Evolutionary conservation across 2,113 vertebrate species (phyloP).

Genomic region (Pachycephala philippinensis): DNA sequence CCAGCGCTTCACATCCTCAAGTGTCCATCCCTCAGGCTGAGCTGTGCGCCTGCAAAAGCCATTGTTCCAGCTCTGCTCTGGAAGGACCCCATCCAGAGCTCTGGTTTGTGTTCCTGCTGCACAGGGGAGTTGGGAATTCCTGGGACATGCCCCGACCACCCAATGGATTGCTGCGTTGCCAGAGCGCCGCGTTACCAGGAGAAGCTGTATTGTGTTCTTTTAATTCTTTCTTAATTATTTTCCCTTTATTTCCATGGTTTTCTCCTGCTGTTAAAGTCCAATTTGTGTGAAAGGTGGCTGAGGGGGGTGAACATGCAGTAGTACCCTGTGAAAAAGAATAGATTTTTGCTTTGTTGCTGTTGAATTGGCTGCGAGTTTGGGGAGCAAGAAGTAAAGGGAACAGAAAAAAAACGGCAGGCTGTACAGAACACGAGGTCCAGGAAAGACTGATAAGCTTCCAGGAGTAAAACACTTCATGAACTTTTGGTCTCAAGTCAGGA

Average conservation of each 20-base stretch:
- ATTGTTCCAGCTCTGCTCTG: background rate
- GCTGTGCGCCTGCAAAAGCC: background rate
- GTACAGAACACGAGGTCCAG: background rate
- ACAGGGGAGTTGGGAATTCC: conserved; percentile 44
- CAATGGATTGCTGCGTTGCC: background rate
- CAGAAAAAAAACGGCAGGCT: background rate
- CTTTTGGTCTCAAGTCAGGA: background rate
- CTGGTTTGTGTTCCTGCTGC: background rate
- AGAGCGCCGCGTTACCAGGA: background rate
- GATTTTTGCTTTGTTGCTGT: background rate
- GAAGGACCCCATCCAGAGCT: background rate
- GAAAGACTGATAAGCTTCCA: background rate
- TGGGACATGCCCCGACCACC: background rate
- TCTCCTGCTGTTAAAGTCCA: background rate
- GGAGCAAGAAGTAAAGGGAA: background rate
- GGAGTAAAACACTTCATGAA: background rate
- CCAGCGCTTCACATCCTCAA: background rate
- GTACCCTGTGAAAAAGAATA: background rate
- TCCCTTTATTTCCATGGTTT: background rate
- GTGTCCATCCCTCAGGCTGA: background rate
- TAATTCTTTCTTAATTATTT: conserved; percentile 67
- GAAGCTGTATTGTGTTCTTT: background rate
- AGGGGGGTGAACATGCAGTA: background rate
- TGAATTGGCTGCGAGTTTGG: background rate
- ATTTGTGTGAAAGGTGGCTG: conserved; percentile 4